A percentile compares a stretch with the other conserved stretches of the same genome.
These are phyloP conservation scores for Iguana delicatissima DNA, from an alignment of 2,797 vertebrate genomes.

Conservation along the genomic window DNA sequence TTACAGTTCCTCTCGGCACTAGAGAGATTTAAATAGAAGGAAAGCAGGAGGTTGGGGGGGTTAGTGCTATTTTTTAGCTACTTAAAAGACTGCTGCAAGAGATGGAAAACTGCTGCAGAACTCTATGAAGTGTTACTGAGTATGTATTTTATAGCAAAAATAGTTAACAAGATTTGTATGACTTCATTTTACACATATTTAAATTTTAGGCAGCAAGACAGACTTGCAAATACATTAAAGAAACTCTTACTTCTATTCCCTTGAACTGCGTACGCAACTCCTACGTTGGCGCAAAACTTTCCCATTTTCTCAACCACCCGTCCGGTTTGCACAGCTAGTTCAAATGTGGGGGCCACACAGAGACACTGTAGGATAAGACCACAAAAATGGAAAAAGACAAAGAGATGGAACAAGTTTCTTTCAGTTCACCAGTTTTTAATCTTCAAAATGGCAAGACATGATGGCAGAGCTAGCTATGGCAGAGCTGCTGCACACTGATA, in stretches of 20 bases:
- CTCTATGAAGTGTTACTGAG: background rate
- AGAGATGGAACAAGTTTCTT: background rate
- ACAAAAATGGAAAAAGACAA: background rate
- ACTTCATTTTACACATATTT: background rate
- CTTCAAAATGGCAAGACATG: background rate
- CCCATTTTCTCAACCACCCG: slow-evolving; percentile 78
- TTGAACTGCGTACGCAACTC: slow-evolving; percentile 78
- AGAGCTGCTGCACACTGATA: too few species aligned
- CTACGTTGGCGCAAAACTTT: slow-evolving; percentile 73
- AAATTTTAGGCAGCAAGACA: background rate
- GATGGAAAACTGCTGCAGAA: background rate
- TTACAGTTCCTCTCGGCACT: slow-evolving; percentile 63
- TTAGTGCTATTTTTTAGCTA: background rate
- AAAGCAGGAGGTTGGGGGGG: too few species aligned
- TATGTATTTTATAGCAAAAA: background rate
- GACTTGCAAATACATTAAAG: accelerated
- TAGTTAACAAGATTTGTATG: background rate
- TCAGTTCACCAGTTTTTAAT: background rate
- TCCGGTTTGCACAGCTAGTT: slow-evolving; percentile 84
- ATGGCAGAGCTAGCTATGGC: too few species aligned
- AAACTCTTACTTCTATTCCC: slow-evolving; percentile 77
- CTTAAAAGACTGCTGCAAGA: background rate
- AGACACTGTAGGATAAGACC: slow-evolving; percentile 74
- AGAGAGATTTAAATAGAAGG: slow-evolving; percentile 18
- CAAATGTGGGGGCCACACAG: slow-evolving; percentile 82